These are phyloP conservation scores for Nylanderia fulva DNA, from an alignment of 1,140 invertebrate genomes.

Conservation along the genomic window DNA sequence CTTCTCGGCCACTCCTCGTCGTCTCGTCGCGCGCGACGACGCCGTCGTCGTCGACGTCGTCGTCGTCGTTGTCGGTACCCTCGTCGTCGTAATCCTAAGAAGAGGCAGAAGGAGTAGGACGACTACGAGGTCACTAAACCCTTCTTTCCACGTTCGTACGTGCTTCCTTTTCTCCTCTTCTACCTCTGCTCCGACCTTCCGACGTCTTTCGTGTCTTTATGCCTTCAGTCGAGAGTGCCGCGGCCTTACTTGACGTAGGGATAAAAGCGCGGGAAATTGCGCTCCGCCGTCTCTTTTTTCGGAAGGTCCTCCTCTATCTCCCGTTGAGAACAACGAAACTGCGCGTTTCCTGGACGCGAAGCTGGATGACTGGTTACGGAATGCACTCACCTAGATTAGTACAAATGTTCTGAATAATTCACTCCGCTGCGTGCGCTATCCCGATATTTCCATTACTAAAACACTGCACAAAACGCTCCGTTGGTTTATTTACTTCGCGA, in stretches of 20 bases:
- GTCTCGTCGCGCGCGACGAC: constrained; percentile 70
- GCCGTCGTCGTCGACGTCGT: constrained; percentile 41
- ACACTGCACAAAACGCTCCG: not conserved
- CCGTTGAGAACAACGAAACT: not conserved
- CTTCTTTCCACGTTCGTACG: not conserved
- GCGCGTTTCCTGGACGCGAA: no score
- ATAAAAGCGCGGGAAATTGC: constrained; percentile 45
- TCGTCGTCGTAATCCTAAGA: constrained; percentile 54
- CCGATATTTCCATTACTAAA: not conserved
- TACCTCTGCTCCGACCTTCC: constrained; percentile 13
- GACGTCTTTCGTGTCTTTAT: constrained; percentile 6
- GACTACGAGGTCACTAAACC: constrained; percentile 50
- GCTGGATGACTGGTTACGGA: not conserved
- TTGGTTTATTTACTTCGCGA: not conserved
- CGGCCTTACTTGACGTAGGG: not conserved
- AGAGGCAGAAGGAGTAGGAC: no score
- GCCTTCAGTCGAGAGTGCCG: constrained; percentile 56
- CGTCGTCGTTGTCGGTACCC: constrained; percentile 24
- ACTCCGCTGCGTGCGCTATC: no score
- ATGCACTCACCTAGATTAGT: constrained; percentile 32
- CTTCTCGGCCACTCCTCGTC: constrained; percentile 85
- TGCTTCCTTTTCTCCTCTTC: constrained; percentile 50
- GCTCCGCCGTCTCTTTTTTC: not conserved
- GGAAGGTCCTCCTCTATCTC: not conserved
- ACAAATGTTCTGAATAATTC: constrained; percentile 25